Evolutionary conservation across 2,113 vertebrate genomes (phyloP).

Genomic region (Eubucco bourcierii): DNA sequence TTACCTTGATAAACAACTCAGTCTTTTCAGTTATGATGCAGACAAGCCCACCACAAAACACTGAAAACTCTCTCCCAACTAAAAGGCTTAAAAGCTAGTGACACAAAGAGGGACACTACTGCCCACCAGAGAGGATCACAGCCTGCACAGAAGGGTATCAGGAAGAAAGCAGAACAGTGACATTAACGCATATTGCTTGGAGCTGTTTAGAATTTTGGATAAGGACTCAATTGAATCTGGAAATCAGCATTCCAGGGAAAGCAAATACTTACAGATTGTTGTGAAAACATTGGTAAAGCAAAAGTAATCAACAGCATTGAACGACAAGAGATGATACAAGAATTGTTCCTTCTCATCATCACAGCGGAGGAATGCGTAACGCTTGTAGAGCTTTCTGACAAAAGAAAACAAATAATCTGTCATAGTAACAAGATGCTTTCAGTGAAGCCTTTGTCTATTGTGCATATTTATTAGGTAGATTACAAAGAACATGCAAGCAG

Average conservation of each 20-base stretch:
- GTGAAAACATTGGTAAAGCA: slow-evolving; percentile 99
- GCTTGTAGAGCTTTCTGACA: slow-evolving; percentile 95
- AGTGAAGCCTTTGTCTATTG: background rate
- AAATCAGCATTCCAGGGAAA: background rate
- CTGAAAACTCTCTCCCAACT: background rate
- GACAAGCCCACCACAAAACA: background rate
- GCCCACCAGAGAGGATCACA: background rate
- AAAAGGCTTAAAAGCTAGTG: background rate
- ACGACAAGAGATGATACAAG: slow-evolving; percentile 97
- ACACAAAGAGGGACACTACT: background rate
- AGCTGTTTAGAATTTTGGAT: background rate
- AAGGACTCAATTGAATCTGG: background rate
- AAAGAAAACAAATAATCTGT: slow-evolving; percentile 55
- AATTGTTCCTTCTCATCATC: slow-evolving; percentile 99
- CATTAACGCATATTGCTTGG: background rate
- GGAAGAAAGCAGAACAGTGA: background rate
- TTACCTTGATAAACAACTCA: background rate
- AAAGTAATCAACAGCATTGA: slow-evolving; percentile 98
- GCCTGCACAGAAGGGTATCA: background rate
- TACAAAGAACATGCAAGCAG: background rate
- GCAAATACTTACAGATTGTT: slow-evolving; percentile 89
- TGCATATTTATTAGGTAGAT: slow-evolving; percentile 4
- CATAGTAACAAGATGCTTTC: slow-evolving; percentile 22
- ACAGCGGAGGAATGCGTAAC: slow-evolving; percentile 95
- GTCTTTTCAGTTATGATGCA: background rate